These are phyloP conservation scores for Sweltsa coloradensis DNA, from an alignment of 1,140 invertebrate genomes.

Conservation along the genomic window DNA sequence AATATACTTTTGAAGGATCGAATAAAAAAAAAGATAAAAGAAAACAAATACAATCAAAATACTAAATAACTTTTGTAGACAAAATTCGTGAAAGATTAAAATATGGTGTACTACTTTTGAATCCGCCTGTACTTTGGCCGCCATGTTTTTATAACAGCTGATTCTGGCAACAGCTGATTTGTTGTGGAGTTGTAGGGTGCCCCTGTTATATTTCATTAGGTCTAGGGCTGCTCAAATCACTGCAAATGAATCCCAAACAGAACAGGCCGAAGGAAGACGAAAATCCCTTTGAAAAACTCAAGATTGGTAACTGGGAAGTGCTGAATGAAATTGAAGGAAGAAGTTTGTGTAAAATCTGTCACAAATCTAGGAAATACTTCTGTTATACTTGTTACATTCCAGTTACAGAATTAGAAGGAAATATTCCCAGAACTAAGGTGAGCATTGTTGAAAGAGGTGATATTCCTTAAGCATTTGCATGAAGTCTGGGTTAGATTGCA, in stretches of 20 bases:
- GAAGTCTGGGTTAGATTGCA: not conserved
- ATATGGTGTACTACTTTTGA: too few relatives aligned
- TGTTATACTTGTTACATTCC: constrained; percentile 80
- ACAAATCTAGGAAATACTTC: constrained; percentile 81
- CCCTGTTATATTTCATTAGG: too few relatives aligned
- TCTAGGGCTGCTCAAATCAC: too few relatives aligned
- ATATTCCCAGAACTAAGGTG: constrained; percentile 57
- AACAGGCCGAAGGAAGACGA: not conserved
- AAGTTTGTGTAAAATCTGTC: constrained; percentile 59
- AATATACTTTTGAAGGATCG: too few relatives aligned
- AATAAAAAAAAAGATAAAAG: too few relatives aligned
- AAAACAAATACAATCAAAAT: too few relatives aligned
- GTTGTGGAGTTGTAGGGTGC: too few relatives aligned
- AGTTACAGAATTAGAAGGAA: constrained; percentile 43
- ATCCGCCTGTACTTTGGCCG: too few relatives aligned
- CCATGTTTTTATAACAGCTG: too few relatives aligned
- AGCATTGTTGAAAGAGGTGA: not conserved
- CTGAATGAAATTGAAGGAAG: constrained; percentile 54
- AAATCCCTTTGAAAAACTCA: constrained; percentile 53
- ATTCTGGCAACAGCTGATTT: too few relatives aligned
- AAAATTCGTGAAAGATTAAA: too few relatives aligned
- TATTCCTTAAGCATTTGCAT: not conserved
- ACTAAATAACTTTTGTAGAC: too few relatives aligned
- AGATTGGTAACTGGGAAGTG: constrained; percentile 45
- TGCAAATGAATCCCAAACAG: constrained; percentile 5